Evolutionary conservation across 2,888 invertebrate species (phyloP), one percentile per base, ranked within the genome.

Genomic region (Arctia plantaginis): DNA sequence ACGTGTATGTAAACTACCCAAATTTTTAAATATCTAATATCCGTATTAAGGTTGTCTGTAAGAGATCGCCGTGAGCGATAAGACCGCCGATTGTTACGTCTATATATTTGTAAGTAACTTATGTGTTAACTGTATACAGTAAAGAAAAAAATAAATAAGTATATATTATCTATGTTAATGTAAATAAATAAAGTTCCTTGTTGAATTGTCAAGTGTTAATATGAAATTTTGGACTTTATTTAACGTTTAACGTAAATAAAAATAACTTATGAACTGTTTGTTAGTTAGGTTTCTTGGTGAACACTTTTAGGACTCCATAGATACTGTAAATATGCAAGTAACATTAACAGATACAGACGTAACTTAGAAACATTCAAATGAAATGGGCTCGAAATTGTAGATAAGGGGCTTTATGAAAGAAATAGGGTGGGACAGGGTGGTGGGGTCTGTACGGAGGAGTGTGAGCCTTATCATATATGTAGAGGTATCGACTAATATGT

Each of bases 381-480:
- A 92, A 94, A 94, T 94, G 94, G 93, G 91, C 91, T 90, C 90
- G 93, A 94, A 94, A 93, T 93, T 91, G 90, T 89, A 93, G 93
- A 94, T 94, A 94, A 93, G 91, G 88, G 90, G 92, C 90, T 92
- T 90, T 92, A 92, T 91, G 90, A 90, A 90, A 87, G 91, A 90
- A 91, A 93, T 90, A 89, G 89, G 89, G 90, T 82, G 75, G 82
- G 85, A 84, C 66, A 78, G 76, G 79, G 77, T 77, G 74, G 66
- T 33, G 66, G n/a, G 69, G 55, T 27, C 18, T 27, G 66, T 13
- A 66, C n/a, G 51, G 59, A 41, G 75, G 78, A 76, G 78, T 70
- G 62, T 41, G 59, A 73, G 71, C 68, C 71, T 76, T 73, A 73
- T 76, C 76, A 70, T 73, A 71, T 55, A 59, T 68, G 67, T 70